Percentiles rank a stretch among this genome's conserved stretches.
phyloP scores from a whole-genome alignment of 2,797 vertebrate species.

The Rhinichthys osculus region DNA sequence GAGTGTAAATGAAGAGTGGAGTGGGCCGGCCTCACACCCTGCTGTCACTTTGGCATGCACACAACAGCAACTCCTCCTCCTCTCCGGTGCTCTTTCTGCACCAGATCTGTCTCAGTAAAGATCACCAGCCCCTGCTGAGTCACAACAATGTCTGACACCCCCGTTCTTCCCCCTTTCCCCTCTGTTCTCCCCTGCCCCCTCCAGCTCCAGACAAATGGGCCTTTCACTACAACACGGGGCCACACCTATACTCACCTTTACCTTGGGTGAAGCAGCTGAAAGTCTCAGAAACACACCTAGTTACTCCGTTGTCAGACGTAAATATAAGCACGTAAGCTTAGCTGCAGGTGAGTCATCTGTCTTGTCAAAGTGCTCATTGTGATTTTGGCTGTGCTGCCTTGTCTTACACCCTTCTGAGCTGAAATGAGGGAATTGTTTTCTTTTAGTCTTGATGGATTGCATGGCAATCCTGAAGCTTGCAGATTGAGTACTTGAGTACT shows the following conservation, averaged over 20 bases:
- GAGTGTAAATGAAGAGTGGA: constrained; percentile 68
- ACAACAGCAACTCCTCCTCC: constrained; percentile 60
- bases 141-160: constrained; percentile 41
- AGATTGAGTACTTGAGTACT: background rate
- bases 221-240: constrained; percentile 36
- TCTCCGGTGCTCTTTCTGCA: constrained; percentile 44
- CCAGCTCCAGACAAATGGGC: constrained; percentile 34
- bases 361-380: constrained; percentile 55
- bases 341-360: constrained; percentile 56
- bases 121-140: constrained; percentile 33
- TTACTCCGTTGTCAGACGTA: constrained; percentile 46
- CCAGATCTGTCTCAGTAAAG: constrained; percentile 33
- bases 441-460: constrained; percentile 12
- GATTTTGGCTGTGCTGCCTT: constrained; percentile 33
- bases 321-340: constrained; percentile 51
- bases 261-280: constrained; percentile 37
- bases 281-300: constrained; percentile 55
- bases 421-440: background rate
- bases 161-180: background rate
- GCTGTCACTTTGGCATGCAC: constrained; percentile 71
- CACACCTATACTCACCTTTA: constrained; percentile 59
- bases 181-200: constrained; percentile 18
- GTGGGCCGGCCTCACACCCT: constrained; percentile 66
- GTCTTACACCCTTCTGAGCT: background rate
- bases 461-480: constrained; percentile 2